Evolutionary conservation across 37 sponge, comb jelly and placozoan genomes (phyloP), one percentile per base, ranked within the genome.

Genomic region (Axinella damicornis): DNA sequence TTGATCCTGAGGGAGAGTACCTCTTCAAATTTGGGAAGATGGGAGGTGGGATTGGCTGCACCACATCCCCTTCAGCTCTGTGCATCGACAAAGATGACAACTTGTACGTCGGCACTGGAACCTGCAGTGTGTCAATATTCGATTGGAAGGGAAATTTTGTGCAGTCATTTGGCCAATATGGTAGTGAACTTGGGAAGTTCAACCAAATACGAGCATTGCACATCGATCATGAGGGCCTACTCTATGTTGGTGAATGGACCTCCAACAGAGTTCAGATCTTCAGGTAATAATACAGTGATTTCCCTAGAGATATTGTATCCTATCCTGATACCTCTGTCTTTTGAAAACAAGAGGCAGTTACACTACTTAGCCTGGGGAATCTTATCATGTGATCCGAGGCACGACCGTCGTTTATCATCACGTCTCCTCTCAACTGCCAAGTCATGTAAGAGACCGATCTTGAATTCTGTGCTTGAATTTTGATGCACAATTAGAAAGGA

Each of bases 131-230:
- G 1, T 74, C 75, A 1, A 52, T 74, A 12, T 74, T 74, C 5
- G 75, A 74, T n/a, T 25, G 24, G 14, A 27, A 54, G 28, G 54
- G 75, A 24, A 16, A 53, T 18, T 74, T 55, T n/a, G 22, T 74
- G 1, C 25, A 31, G 12, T 52, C 57, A 0, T 74, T 74, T 54
- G 75, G 75, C 2, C 28, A 74, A 30, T 28, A 74, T 52, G 75
- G 75, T 27, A 74, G 57, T 15, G 57, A 74, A 28, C 55, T 55
- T 24, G 75, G 75, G 16, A 54, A 74, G 32, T 74, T 74, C 57
- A 25, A 53, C 57, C 30, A 53, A 12, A 52, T 54, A 21, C 57
- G 57, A n/a, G 54, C 56, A 21, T 12, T 74, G 0, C 56, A 52
- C 31, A 20, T 74, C 0, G 57, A 54, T 5, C 15, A 12, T 1